These are phyloP conservation scores for Hemicordylus capensis DNA, from an alignment of 2,113 vertebrate species.

Conservation along the genomic window DNA sequence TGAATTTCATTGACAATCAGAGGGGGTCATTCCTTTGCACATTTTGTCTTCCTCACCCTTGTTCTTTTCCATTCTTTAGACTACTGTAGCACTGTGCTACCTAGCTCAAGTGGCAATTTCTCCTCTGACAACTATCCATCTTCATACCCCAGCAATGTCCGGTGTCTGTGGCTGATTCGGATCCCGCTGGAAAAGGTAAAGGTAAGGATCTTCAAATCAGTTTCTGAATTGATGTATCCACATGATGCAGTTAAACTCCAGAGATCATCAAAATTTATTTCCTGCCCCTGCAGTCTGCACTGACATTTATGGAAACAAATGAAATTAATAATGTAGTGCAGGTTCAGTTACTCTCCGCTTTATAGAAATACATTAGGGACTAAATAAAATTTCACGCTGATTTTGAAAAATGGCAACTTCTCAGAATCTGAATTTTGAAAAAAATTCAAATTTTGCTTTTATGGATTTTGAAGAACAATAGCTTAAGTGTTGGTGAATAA, in stretches of 20 bases:
- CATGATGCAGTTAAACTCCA: neutral
- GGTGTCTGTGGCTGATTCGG: constrained; percentile 69
- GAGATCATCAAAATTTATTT: neutral
- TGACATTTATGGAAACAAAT: no score
- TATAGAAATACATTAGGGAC: no score
- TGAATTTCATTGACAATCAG: constrained; percentile 5
- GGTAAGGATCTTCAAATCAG: constrained; percentile 53
- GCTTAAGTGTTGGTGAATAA: no score
- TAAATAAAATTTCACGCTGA: no score
- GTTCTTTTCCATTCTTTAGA: constrained; percentile 57
- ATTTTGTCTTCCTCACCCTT: constrained; percentile 27
- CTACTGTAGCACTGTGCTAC: constrained; percentile 63
- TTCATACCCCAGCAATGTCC: constrained; percentile 54
- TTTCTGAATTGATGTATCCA: constrained; percentile 7
- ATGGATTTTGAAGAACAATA: no score
- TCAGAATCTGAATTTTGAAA: no score
- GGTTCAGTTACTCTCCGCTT: neutral
- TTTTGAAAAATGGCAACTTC: no score
- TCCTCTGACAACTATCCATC: constrained; percentile 62
- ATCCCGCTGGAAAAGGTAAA: constrained; percentile 61
- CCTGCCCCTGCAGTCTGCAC: neutral
- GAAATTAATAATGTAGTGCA: neutral
- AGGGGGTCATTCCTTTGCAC: neutral
- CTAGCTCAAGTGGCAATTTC: constrained; percentile 51
- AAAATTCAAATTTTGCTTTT: no score